Conservation (phyloP, 1,140 invertebrate genomes). For the Drosophila jambulina region DNA sequence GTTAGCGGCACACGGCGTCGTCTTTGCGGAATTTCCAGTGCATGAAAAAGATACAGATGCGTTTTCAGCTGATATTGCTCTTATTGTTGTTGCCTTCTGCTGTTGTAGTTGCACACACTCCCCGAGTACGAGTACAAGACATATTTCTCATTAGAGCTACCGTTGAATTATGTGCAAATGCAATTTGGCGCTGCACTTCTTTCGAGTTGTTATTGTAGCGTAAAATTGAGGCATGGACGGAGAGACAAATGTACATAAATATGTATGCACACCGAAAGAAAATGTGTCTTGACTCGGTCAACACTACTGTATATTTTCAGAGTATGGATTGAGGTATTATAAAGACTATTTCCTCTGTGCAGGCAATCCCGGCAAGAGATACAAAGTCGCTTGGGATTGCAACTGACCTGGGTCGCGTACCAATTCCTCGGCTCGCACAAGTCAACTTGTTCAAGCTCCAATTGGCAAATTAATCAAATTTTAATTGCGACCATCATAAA, state of each 20-base stretch:
- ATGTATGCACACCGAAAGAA: constrained; percentile 21
- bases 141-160: constrained; percentile 69
- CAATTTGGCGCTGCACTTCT: constrained; percentile 70
- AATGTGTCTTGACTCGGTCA: constrained; percentile 7
- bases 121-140: constrained; percentile 27
- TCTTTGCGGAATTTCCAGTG: constrained; percentile 79
- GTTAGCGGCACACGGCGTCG: constrained; percentile 70
- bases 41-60: constrained; percentile 82
- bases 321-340: not conserved
- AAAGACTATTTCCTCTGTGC: not conserved
- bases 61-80: constrained; percentile 62
- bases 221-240: constrained; percentile 66
- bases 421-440: constrained; percentile 44
- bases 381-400: not conserved
- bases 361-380: not conserved
- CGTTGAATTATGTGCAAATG: constrained; percentile 78
- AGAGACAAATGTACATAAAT: constrained; percentile 8
- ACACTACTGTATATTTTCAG: not conserved
- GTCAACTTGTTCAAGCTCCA: constrained; percentile 61
- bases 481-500: constrained; percentile 33
- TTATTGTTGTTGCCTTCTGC: constrained; percentile 9
- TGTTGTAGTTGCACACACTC: constrained; percentile 17
- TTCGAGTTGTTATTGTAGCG: constrained; percentile 66
- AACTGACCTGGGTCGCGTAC: constrained; percentile 48
- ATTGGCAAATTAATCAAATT: constrained; percentile 73